Evolutionary conservation across 2,797 vertebrate genomes (phyloP).

Genomic region (Meriones psammophilus): DNA sequence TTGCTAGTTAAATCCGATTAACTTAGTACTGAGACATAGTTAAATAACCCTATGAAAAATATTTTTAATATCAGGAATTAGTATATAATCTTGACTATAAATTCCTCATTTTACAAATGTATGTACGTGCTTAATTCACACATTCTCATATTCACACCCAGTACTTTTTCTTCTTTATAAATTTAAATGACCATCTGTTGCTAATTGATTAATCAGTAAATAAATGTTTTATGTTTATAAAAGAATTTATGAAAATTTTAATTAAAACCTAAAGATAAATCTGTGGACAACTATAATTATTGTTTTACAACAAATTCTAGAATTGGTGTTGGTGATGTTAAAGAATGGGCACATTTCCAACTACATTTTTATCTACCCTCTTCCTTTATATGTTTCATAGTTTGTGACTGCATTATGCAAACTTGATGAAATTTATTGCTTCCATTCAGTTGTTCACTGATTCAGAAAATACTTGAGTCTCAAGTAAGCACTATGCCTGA

Average conservation of each 20-base stretch:
- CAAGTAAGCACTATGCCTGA: neutral
- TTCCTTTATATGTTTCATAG: neutral
- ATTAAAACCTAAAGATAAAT: neutral
- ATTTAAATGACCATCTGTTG: neutral
- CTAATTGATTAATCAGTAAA: neutral
- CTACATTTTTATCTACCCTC: neutral
- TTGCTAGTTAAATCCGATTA: constrained; percentile 56
- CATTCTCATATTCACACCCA: neutral
- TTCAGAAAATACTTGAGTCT: constrained; percentile 25
- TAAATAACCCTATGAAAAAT: neutral
- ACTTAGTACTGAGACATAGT: constrained; percentile 30
- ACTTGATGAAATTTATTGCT: neutral
- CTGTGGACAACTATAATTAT: neutral
- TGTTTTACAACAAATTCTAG: neutral
- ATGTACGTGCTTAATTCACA: neutral
- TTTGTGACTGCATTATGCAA: neutral
- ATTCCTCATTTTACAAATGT: neutral
- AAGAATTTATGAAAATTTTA: neutral
- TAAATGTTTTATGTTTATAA: neutral
- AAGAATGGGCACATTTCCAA: neutral
- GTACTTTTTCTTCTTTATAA: neutral
- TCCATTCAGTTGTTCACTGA: neutral
- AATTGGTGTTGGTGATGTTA: neutral
- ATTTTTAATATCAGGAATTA: neutral
- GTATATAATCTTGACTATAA: neutral